Percentiles rank a stretch among this genome's conserved stretches.
Conservation (phyloP, 2,888 invertebrate genomes). For the Linnaemya vulpina region DNA sequence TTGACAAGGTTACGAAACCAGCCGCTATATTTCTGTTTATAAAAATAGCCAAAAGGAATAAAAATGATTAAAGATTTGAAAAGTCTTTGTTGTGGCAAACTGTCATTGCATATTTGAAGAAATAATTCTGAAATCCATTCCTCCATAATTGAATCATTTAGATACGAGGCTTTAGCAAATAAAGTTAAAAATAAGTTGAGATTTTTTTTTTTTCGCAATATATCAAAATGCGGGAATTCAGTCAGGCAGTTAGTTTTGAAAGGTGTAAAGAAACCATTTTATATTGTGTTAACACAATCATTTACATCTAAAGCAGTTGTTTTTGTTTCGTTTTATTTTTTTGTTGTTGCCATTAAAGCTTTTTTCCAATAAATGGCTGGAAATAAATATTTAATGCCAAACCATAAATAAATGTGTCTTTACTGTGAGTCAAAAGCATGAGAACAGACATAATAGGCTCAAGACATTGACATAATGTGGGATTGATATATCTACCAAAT, state of each 20-base stretch:
- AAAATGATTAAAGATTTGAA: slow-evolving; percentile 5
- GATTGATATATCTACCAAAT: slow-evolving; percentile 70
- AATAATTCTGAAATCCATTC: slow-evolving; percentile 23
- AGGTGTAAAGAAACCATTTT: slow-evolving; percentile 69
- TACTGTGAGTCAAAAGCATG: slow-evolving; percentile 65
- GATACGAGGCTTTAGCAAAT: background rate
- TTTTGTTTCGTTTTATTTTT: background rate
- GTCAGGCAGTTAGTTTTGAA: slow-evolving; percentile 52
- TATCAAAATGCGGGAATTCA: slow-evolving; percentile 20
- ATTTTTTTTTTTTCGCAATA: slow-evolving; percentile 5
- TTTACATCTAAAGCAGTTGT: slow-evolving; percentile 35
- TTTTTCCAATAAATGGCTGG: slow-evolving; percentile 17
- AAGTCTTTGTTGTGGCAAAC: slow-evolving; percentile 24
- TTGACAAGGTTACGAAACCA: slow-evolving; percentile 37
- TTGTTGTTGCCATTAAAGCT: background rate
- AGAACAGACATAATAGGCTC: slow-evolving; percentile 74
- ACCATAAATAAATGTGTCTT: slow-evolving; percentile 67
- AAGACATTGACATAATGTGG: slow-evolving; percentile 78
- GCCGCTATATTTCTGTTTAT: background rate
- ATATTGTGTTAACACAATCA: slow-evolving; percentile 59
- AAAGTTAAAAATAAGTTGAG: background rate
- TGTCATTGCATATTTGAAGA: slow-evolving; percentile 20
- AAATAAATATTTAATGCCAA: slow-evolving; percentile 14
- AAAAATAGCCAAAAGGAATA: background rate
- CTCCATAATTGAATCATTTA: slow-evolving; percentile 37